phyloP scores from a whole-genome alignment of 2,113 vertebrate genomes.

The Herpetotheres cachinnans region DNA sequence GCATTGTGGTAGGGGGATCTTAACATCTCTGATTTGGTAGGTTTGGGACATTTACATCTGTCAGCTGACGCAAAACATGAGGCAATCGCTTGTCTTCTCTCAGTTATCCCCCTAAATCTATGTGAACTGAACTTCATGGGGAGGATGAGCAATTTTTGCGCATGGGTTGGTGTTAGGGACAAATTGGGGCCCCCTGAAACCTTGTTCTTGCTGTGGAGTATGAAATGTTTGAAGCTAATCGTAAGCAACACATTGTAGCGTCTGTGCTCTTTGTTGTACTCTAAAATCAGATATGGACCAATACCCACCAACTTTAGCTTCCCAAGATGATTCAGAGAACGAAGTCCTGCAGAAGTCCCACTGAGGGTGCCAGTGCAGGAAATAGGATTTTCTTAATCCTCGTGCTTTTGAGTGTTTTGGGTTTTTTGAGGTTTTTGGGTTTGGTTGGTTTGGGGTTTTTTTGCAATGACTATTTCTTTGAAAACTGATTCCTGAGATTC shows the following conservation, averaged over 20 bases:
- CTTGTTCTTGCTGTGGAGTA: background rate
- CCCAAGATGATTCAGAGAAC: background rate
- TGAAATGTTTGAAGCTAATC: background rate
- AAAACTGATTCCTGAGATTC: background rate
- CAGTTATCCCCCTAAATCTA: background rate
- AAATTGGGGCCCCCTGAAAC: background rate
- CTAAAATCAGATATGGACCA: background rate
- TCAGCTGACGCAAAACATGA: background rate
- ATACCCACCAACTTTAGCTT: background rate
- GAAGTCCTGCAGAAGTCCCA: background rate
- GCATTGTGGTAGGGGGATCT: background rate
- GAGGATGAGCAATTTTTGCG: background rate
- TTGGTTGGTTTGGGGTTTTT: background rate
- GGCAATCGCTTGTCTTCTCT: background rate
- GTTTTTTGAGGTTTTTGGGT: background rate
- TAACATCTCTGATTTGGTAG: background rate
- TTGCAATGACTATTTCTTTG: background rate
- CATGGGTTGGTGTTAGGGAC: background rate
- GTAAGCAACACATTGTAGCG: accelerated
- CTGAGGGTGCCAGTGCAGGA: background rate
- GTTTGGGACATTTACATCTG: background rate
- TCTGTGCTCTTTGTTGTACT: background rate
- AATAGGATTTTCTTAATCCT: background rate
- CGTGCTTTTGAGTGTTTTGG: background rate
- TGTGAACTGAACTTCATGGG: too few species aligned